A percentile compares a stretch with the other conserved stretches of the same genome.
These are phyloP conservation scores for Adelphocoris suturalis DNA, from an alignment of 2,888 invertebrate genomes.

Conservation along the genomic window DNA sequence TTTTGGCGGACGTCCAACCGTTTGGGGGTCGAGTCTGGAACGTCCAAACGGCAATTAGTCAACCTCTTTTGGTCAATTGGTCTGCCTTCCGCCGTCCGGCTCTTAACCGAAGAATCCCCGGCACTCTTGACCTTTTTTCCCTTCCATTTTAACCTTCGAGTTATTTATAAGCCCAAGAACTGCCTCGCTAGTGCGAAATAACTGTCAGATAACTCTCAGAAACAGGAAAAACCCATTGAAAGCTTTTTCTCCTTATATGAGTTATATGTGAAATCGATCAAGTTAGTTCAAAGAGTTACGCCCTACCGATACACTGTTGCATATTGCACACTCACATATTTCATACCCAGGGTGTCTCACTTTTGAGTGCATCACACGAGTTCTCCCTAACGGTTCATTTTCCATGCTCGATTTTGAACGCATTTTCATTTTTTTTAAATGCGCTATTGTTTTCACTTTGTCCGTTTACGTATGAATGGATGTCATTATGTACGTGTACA, in stretches of 20 bases:
- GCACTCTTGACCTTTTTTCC: conserved; percentile 25
- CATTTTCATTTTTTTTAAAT: too few relatives aligned
- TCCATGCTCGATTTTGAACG: too few relatives aligned
- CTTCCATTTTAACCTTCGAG: background rate
- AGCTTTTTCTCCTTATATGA: background rate
- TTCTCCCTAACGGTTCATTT: too few relatives aligned
- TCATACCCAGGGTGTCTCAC: too few relatives aligned
- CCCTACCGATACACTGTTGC: too few relatives aligned
- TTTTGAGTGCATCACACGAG: too few relatives aligned
- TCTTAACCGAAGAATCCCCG: background rate
- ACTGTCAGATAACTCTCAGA: conserved; percentile 25
- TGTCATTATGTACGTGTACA: too few relatives aligned
- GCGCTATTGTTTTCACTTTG: too few relatives aligned
- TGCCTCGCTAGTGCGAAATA: background rate
- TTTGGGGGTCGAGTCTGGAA: background rate
- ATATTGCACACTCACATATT: too few relatives aligned
- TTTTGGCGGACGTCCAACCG: background rate
- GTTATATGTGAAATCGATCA: background rate
- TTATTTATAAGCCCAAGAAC: conserved; percentile 1
- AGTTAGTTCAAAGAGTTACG: too few relatives aligned
- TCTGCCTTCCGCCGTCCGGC: background rate
- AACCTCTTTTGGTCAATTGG: conserved; percentile 22
- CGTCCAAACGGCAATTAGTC: conserved; percentile 31
- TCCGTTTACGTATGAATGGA: too few relatives aligned
- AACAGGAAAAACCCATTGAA: conserved; percentile 25